A percentile compares a stretch with the other conserved stretches of the same genome.
Evolutionary conservation across 2,888 invertebrate species (phyloP).

Genomic region (Cacoxenus indagator): DNA sequence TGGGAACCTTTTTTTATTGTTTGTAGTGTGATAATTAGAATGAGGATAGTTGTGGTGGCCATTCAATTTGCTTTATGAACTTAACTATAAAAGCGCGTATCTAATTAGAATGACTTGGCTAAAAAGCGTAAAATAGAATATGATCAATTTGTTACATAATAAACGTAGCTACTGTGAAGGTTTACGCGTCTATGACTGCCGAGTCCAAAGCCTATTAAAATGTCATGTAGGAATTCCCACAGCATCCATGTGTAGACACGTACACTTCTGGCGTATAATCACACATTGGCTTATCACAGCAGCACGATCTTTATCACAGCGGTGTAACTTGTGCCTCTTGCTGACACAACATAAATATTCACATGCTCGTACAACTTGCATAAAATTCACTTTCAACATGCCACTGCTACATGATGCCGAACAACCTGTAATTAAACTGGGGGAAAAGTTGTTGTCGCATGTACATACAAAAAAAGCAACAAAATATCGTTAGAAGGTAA

Average conservation of each 20-base stretch:
- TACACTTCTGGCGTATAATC: neutral
- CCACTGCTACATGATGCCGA: slow-evolving; percentile 41
- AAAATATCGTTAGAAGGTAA: slow-evolving; percentile 43
- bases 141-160: slow-evolving; percentile 2
- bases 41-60: neutral
- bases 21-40: neutral
- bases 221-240: neutral
- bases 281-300: neutral
- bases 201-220: no score
- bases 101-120: slow-evolving; percentile 17
- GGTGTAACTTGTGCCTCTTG: slow-evolving; percentile 40
- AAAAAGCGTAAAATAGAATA: neutral
- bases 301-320: slow-evolving; percentile 10
- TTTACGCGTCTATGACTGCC: no score
- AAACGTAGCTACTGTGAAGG: neutral
- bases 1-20: slow-evolving; percentile 46
- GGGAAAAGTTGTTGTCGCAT: slow-evolving; percentile 6
- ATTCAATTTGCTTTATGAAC: neutral
- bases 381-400: slow-evolving; percentile 41
- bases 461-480: slow-evolving; percentile 8
- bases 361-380: neutral
- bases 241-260: no score
- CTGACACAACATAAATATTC: slow-evolving; percentile 57
- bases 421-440: slow-evolving; percentile 59
- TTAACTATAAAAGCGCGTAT: neutral